A percentile compares a stretch with the other conserved stretches of the same genome.
These are phyloP conservation scores for Cervus canadensis DNA, from an alignment of 2,113 vertebrate genomes.

Conservation along the genomic window DNA sequence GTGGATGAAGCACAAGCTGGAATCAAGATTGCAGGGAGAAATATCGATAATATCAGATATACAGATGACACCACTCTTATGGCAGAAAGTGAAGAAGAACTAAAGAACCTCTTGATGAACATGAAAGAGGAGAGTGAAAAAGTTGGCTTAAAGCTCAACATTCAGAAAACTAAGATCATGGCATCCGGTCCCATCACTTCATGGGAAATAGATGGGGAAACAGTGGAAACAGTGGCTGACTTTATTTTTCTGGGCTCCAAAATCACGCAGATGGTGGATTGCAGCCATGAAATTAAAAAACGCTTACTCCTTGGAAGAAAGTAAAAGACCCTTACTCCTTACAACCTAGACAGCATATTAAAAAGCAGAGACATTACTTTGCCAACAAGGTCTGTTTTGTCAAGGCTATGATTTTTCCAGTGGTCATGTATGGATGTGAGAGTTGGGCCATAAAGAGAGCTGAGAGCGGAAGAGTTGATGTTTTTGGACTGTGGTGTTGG, in stretches of 20 bases:
- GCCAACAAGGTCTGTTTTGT: background rate
- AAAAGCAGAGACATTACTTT: background rate
- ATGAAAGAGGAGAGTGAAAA: background rate
- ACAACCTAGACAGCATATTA: background rate
- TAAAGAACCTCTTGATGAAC: background rate
- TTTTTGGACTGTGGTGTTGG: background rate
- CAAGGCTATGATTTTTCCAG: background rate
- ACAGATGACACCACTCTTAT: background rate
- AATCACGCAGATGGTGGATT: background rate
- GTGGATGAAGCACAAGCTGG: background rate
- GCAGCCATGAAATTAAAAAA: background rate
- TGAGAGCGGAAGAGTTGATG: fast-evolving
- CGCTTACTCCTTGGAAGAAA: background rate
- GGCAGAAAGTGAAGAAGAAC: background rate
- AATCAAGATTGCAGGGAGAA: background rate
- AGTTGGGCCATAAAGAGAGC: background rate
- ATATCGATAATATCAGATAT: background rate
- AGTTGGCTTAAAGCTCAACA: background rate
- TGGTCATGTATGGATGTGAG: background rate
- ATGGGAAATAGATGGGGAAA: background rate
- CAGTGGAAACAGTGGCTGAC: too few species aligned
- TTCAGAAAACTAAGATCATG: background rate
- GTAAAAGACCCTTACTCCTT: too few species aligned
- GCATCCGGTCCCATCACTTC: background rate
- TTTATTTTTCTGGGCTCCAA: background rate